Evolutionary conservation across 1,140 invertebrate genomes (phyloP).

Genomic region (Cephus cinctus): DNA sequence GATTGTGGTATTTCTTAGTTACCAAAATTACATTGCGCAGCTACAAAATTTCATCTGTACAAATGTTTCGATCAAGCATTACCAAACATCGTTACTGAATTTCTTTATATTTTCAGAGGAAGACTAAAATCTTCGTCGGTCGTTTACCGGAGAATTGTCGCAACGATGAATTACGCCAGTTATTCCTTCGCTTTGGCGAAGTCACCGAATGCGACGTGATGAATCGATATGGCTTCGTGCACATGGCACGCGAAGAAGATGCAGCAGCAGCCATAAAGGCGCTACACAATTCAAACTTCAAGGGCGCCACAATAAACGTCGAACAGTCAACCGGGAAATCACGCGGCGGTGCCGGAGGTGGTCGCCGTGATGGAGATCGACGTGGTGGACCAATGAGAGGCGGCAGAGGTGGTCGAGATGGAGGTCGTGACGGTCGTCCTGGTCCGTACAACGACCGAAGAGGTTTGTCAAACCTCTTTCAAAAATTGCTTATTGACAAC

Average conservation of each 20-base stretch:
- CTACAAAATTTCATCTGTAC: constrained; percentile 19
- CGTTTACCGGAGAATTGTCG: constrained; percentile 54
- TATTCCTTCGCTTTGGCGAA: constrained; percentile 51
- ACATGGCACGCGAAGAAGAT: constrained; percentile 53
- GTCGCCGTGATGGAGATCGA: constrained; percentile 42
- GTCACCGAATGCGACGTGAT: constrained; percentile 55
- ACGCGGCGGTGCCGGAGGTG: constrained; percentile 37
- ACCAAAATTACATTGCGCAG: constrained; percentile 7
- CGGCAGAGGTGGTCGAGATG: constrained; percentile 51
- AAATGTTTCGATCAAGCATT: constrained; percentile 6
- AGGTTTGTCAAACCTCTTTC: no score
- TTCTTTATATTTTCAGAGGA: constrained; percentile 36
- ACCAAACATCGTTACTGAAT: constrained; percentile 4
- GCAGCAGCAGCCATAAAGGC: constrained; percentile 51
- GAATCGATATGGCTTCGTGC: constrained; percentile 54
- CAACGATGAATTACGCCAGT: constrained; percentile 49
- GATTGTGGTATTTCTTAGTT: background rate
- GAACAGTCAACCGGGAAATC: constrained; percentile 54
- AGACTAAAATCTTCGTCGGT: constrained; percentile 56
- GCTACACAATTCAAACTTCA: constrained; percentile 52
- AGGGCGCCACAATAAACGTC: constrained; percentile 54
- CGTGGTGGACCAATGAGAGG: constrained; percentile 50
- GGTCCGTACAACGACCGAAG: constrained; percentile 56
- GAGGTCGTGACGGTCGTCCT: constrained; percentile 53
- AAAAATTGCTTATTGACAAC: no score